Evolutionary conservation across 2,888 invertebrate genomes (phyloP).

Genomic region (Mycalesis mineus): DNA sequence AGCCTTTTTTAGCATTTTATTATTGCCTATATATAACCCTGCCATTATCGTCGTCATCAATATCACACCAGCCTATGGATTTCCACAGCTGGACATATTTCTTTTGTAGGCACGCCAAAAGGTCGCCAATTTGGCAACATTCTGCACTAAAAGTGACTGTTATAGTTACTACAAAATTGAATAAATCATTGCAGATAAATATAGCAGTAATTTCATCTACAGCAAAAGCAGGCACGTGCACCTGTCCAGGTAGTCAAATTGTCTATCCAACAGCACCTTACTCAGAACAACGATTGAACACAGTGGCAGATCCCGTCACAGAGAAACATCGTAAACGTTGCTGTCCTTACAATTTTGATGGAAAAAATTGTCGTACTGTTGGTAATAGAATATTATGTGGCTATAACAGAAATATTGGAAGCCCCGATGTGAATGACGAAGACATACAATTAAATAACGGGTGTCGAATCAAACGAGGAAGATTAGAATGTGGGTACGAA

Average conservation of each 20-base stretch:
- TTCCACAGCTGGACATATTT: too few species aligned
- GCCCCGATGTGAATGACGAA: conserved; percentile 31
- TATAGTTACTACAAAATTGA: too few species aligned
- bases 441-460: conserved; percentile 40
- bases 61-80: too few species aligned
- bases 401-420: conserved; percentile 51
- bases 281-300: not conserved
- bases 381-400: conserved; percentile 59
- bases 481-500: conserved; percentile 61
- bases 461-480: conserved; percentile 51
- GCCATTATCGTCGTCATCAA: too few species aligned
- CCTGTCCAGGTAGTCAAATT: conserved; percentile 1
- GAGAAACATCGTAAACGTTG: conserved; percentile 40
- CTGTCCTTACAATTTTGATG: conserved; percentile 60
- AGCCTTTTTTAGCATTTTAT: too few species aligned
- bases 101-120: too few species aligned
- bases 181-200: conserved; percentile 37
- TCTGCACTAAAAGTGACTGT: too few species aligned
- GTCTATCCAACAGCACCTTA: not conserved
- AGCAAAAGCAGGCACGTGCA: conserved; percentile 30
- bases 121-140: too few species aligned
- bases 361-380: conserved; percentile 46
- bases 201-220: conserved; percentile 26
- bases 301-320: conserved; percentile 12
- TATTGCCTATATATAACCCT: too few species aligned